Base-by-base conservation (phyloP, 2,888 invertebrate genomes). In the Therioaphis trifolii region DNA sequence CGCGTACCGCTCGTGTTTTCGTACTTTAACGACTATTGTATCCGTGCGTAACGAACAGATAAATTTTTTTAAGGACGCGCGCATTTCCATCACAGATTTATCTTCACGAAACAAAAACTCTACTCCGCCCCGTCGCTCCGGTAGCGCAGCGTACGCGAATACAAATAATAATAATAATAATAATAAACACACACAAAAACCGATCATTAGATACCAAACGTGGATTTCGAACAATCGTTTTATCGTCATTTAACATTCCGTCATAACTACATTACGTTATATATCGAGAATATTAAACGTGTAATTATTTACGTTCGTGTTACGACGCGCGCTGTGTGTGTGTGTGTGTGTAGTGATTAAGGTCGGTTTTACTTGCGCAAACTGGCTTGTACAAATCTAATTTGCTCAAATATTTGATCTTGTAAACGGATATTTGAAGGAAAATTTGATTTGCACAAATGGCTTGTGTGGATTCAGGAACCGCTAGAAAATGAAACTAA, bases 1-100 rank as follows among this genome's bases (percentile, higher is more conserved):
- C 29, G 29, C 27, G 11, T 49, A 63, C n/a, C 40, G 40, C 40
- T 75, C 27, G 24, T 58, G 21, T 75, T 74, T 74, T 75, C 27
- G 24, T 21, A 55, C 46, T 46, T 11, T 77, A 66, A 68, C 52
- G 40, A 66, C 66, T 52, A 78, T 68, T 52, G 52, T 78, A 24
- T 46, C 14, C 2, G 4, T 14, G 21, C 76, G 11, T 76, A 46
- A 46, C 18, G 18, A 52, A 49, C 27, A 63, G 7, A 63, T 14
- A 49, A 4, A 27, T 75, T 63, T 49, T 76, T 52, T 49, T 46
- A 68, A 78, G 77, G 77, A 68, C 77, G 24, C 3, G 11, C n/a
- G 1, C n/a, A 24, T 61, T 27, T 21, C 7, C 35, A 21, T n/a
- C n/a, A 68, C 40, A 68, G 12, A 75, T 58, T 29, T 52, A 35